A percentile compares a stretch with the other conserved stretches of the same genome.
These are phyloP conservation scores for Diorhabda carinulata DNA, from an alignment of 1,140 invertebrate genomes.

Conservation along the genomic window DNA sequence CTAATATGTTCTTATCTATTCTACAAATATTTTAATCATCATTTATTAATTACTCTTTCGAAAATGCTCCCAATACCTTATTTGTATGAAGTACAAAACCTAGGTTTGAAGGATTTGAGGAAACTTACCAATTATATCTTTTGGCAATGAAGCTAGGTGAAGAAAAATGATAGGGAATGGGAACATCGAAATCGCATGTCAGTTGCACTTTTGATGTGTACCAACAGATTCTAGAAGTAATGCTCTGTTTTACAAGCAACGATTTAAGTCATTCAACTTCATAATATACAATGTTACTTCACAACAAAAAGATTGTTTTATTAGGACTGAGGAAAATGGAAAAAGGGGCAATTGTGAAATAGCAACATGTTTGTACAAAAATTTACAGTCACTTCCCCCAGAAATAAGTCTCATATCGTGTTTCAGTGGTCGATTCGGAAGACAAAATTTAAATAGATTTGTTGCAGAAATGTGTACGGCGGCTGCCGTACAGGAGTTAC, in stretches of 20 bases:
- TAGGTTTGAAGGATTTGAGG: too few species aligned
- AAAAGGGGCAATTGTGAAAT: neutral
- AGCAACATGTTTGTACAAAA: neutral
- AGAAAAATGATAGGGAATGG: too few species aligned
- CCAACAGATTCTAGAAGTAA: neutral
- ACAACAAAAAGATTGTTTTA: neutral
- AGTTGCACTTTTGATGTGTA: too few species aligned
- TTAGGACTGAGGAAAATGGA: neutral
- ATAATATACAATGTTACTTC: neutral
- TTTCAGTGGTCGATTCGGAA: neutral
- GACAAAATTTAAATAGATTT: neutral
- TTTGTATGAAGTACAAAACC: too few species aligned
- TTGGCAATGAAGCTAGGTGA: too few species aligned
- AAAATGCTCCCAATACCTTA: too few species aligned
- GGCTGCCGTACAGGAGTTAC: neutral
- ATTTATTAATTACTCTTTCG: too few species aligned
- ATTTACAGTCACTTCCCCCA: neutral
- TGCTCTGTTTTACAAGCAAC: neutral
- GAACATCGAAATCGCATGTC: too few species aligned
- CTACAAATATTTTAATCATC: too few species aligned
- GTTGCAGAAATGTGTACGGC: neutral
- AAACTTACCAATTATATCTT: too few species aligned
- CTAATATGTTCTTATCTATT: too few species aligned
- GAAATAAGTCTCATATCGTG: neutral
- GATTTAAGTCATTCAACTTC: neutral